Conservation (phyloP, 2,113 vertebrate species). For the Jacana jacana region DNA sequence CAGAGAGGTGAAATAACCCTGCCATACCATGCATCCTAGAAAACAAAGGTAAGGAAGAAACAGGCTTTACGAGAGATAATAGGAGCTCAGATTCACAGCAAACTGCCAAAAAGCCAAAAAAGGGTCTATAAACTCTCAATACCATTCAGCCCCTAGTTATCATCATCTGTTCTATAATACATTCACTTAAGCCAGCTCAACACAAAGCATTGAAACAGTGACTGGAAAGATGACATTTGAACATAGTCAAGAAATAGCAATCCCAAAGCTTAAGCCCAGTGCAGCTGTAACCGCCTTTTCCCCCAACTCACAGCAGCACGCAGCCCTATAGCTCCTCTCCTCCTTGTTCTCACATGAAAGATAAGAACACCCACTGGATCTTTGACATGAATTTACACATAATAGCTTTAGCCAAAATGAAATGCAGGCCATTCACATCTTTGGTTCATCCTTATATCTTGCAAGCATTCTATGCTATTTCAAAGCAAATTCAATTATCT, state of each 20-base stretch:
- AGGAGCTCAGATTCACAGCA: not conserved
- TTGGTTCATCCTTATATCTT: not conserved
- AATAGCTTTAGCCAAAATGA: not conserved
- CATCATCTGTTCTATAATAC: not conserved
- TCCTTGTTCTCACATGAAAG: not conserved
- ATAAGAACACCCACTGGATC: not conserved
- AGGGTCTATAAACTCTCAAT: not conserved
- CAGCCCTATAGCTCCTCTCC: not conserved
- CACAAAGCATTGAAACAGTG: not conserved
- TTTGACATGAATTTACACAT: not conserved
- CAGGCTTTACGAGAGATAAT: not conserved
- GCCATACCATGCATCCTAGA: slow-evolving; percentile 88
- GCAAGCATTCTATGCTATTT: not conserved
- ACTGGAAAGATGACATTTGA: not conserved
- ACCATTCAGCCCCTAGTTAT: not conserved
- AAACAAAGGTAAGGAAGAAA: not conserved
- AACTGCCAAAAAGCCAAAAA: not conserved
- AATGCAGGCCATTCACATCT: not conserved
- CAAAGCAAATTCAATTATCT: not conserved
- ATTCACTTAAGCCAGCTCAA: not conserved
- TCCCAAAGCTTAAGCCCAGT: not conserved
- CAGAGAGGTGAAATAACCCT: slow-evolving; percentile 83
- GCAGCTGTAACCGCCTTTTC: not conserved
- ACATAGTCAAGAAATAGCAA: not conserved
- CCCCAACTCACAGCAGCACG: not conserved